Evolutionary conservation across 2,113 vertebrate species (phyloP).

Genomic region (Jacana jacana): DNA sequence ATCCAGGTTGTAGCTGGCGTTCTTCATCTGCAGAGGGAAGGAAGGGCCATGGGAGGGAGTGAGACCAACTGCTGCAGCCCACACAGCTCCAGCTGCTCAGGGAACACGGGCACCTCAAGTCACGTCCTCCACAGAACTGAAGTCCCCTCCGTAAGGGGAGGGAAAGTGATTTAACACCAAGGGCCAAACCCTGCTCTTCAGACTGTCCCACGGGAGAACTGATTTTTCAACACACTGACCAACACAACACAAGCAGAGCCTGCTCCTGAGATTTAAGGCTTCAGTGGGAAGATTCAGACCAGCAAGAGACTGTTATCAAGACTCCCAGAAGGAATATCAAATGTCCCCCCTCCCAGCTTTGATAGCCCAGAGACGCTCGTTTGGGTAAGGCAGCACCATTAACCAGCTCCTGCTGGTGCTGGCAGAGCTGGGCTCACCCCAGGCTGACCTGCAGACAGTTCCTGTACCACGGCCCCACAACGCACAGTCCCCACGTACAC

Average conservation of each 20-base stretch:
- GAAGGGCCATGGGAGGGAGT: neutral
- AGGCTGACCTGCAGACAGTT: neutral
- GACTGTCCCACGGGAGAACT: accelerated
- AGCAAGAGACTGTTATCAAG: neutral
- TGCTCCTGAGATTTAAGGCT: neutral
- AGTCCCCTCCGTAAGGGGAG: neutral
- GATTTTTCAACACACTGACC: neutral
- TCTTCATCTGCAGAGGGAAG: conserved; percentile 90
- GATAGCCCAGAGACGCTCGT: accelerated
- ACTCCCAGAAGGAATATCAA: neutral
- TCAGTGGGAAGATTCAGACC: neutral
- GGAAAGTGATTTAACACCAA: accelerated
- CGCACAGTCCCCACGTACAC: neutral
- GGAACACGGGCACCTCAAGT: neutral
- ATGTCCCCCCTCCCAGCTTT: neutral
- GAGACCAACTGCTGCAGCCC: neutral
- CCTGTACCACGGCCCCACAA: neutral
- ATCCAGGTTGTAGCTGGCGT: conserved; percentile 98
- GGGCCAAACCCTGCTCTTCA: neutral
- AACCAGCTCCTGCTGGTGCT: neutral
- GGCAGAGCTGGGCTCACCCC: neutral
- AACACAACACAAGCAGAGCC: neutral
- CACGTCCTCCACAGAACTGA: neutral
- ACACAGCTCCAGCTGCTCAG: neutral
- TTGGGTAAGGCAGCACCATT: neutral